phyloP scores from a whole-genome alignment of 2,888 invertebrate species.

The Platypus cylindrus region DNA sequence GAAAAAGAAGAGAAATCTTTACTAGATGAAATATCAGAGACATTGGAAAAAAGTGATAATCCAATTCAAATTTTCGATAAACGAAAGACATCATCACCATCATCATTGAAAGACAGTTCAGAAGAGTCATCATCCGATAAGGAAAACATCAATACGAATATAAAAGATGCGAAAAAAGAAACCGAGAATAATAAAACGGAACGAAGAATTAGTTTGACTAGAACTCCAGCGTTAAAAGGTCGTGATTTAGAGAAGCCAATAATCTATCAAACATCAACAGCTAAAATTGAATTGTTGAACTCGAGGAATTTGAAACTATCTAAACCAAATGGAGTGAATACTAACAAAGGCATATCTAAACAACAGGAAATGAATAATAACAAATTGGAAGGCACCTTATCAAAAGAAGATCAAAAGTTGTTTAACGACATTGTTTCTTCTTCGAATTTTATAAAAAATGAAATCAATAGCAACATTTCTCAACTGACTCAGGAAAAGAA shows the following conservation, averaged over 20 bases:
- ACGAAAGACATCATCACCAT: constrained; percentile 25
- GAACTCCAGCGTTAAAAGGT: constrained; percentile 48
- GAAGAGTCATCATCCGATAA: constrained; percentile 22
- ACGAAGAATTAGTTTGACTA: constrained; percentile 31
- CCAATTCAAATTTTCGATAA: constrained; percentile 31
- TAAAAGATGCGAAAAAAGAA: constrained; percentile 13
- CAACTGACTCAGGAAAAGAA: not conserved
- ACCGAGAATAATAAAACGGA: constrained; percentile 19
- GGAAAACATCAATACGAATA: constrained; percentile 28
- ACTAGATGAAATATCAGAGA: constrained; percentile 61
- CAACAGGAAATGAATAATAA: constrained; percentile 11
- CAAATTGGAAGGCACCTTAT: constrained; percentile 16
- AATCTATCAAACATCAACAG: constrained; percentile 39
- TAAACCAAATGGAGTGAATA: constrained; percentile 17
- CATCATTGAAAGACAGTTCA: constrained; percentile 24
- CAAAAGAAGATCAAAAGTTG: constrained; percentile 13
- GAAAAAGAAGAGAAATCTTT: constrained; percentile 49
- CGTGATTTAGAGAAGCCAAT: constrained; percentile 55
- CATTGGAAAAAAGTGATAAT: constrained; percentile 52
- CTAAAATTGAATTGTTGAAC: constrained; percentile 31
- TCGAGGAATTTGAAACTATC: constrained; percentile 26
- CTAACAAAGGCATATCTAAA: constrained; percentile 3
- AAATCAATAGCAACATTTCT: constrained; percentile 10
- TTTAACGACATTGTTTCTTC: constrained; percentile 13
- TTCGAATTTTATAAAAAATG: constrained; percentile 18